Evolutionary conservation across 2,888 invertebrate species (phyloP), one percentile per base, ranked within the genome.

Genomic region (Platycnemis pennipes): DNA sequence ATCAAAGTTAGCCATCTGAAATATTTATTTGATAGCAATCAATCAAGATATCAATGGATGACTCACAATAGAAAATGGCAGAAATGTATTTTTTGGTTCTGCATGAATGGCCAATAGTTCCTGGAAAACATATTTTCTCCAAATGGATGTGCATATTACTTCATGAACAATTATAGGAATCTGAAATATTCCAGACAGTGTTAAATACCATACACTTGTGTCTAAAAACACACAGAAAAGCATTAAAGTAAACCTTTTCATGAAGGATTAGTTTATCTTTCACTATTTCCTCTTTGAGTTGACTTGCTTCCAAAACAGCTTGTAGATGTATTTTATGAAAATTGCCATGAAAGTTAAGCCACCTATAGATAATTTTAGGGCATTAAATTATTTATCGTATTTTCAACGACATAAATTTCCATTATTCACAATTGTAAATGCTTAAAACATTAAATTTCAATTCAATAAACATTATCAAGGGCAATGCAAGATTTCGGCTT

Each of bases 321-420:
- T 99, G 98, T 96, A 99, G 99, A 96, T 98, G 98, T 22, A 99
- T 96, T 96, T 99, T 98, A 96, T 99, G 98, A 16, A 99, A 96
- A 95, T 98, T 97, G 96, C 98, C 98, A 96, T 99, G 99, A 96
- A 97, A 98, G 95, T 98, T 98, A 89, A 98, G 96, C 98, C 98
- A 99, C 94, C 98, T 98, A 95, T 56, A 95, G 95, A 95, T n/a
- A 63, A 63, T 63, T 63, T 26, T n/a, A 26, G 0, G 22, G 1
- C 8, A 63, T 63, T 56, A 7, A n/a, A 56, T 56, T 56, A 56
- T 56, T 4, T 56, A 19, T 19, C 19, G 22, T 56, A 22, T 22
- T 7, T 19, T 56, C 22, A 13, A 22, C 22, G 56, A 19, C 3
- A 49, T 8, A 8, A 13, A 13, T 49, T 49, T 49, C 13, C 49